phyloP scores from a whole-genome alignment of 1,140 invertebrate species.

The Nasonia giraulti region DNA sequence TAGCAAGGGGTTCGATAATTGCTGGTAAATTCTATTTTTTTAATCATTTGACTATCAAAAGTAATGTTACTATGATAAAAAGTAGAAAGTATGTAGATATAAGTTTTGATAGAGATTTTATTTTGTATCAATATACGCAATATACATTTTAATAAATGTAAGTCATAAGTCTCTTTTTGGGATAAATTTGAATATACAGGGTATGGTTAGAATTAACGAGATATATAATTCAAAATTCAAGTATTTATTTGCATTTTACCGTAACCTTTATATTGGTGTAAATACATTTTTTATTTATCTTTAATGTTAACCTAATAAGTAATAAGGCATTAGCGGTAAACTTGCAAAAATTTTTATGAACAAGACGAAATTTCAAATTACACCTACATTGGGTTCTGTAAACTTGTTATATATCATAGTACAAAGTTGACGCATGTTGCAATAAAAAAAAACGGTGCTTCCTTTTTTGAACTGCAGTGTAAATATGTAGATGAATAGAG shows the following conservation, averaged over 20 bases:
- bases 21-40: not conserved
- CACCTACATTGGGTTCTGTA: not conserved
- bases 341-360: not conserved
- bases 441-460: not conserved
- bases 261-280: not conserved
- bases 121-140: not conserved
- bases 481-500: not conserved
- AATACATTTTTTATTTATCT: not conserved
- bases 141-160: not conserved
- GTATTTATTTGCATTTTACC: too few species aligned
- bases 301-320: not conserved
- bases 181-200: not conserved
- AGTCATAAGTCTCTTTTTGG: not conserved
- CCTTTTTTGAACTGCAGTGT: not conserved
- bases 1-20: conserved; percentile 27
- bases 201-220: not conserved
- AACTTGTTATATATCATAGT: not conserved
- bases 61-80: not conserved
- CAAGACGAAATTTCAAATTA: too few species aligned
- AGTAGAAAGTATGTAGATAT: not conserved
- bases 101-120: not conserved
- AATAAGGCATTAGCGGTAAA: not conserved
- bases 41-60: not conserved
- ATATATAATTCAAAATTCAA: not conserved
- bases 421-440: not conserved